phyloP scores from a whole-genome alignment of 2,797 vertebrate species.

The Gymnothorax javanicus region DNA sequence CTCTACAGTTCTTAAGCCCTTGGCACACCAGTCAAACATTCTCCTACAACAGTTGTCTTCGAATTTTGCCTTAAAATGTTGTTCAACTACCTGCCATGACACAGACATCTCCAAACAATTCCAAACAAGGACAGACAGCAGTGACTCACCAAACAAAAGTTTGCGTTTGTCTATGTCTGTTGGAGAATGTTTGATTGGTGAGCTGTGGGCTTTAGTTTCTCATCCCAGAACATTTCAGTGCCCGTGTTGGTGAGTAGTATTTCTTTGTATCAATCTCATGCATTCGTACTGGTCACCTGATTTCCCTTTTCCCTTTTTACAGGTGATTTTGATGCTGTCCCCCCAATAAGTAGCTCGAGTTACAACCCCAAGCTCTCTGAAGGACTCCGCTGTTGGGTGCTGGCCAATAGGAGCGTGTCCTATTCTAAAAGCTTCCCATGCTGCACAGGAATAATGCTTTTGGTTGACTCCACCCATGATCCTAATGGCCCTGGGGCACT shows the following conservation, averaged over 20 bases:
- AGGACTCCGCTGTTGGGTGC: background rate
- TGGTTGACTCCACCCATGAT: background rate
- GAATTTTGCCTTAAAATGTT: too few species aligned
- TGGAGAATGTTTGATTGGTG: too few species aligned
- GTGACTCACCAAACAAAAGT: too few species aligned
- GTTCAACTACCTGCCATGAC: too few species aligned
- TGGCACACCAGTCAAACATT: too few species aligned
- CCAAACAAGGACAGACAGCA: too few species aligned
- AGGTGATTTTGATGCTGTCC: background rate
- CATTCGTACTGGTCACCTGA: background rate
- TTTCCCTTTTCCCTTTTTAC: background rate
- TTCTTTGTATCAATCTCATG: background rate
- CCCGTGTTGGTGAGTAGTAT: background rate
- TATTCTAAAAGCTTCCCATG: background rate
- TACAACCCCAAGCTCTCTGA: background rate
- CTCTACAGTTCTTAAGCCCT: too few species aligned
- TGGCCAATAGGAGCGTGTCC: background rate
- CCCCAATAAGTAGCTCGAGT: background rate
- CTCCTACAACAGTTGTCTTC: too few species aligned
- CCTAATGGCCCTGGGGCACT: background rate
- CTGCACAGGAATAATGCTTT: background rate
- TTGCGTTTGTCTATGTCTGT: too few species aligned
- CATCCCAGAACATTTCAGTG: background rate
- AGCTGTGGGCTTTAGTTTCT: background rate
- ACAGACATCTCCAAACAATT: too few species aligned